Percentiles rank a stretch among this genome's conserved stretches.
Evolutionary conservation across 2,113 vertebrate species (phyloP).

Genomic region (Oenanthe melanoleuca): DNA sequence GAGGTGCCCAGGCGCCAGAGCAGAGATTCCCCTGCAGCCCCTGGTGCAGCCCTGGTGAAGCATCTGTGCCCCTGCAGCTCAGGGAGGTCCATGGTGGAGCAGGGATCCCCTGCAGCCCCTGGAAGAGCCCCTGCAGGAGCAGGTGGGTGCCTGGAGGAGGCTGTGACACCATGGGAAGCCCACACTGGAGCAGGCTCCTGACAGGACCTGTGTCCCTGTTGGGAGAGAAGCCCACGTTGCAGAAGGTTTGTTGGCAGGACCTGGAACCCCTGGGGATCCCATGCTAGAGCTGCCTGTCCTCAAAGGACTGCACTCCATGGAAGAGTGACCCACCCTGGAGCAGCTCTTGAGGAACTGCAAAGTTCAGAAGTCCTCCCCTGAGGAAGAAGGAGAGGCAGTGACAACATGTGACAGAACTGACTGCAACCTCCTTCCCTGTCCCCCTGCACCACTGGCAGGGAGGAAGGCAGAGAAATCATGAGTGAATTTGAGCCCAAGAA

Average conservation of each 20-base stretch:
- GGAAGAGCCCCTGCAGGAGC: background rate
- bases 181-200: background rate
- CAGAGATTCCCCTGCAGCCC: background rate
- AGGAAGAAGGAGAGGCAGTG: background rate
- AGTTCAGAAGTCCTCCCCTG: background rate
- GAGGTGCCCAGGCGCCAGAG: accelerated
- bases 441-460: background rate
- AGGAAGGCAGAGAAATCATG: background rate
- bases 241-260: background rate
- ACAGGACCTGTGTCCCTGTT: background rate
- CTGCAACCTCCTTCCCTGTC: background rate
- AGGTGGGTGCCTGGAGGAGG: background rate
- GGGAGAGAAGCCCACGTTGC: accelerated
- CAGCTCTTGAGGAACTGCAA: background rate
- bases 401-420: accelerated
- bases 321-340: background rate
- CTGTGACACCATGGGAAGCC: background rate
- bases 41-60: background rate
- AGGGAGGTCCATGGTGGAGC: too few species aligned
- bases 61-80: background rate
- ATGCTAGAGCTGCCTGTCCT: accelerated
- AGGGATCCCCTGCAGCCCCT: background rate
- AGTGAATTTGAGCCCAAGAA: background rate
- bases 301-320: background rate
- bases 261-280: background rate